A percentile compares a stretch with the other conserved stretches of the same genome.
phyloP scores from a whole-genome alignment of 2,888 invertebrate genomes.

The Portevinia maculata region DNA sequence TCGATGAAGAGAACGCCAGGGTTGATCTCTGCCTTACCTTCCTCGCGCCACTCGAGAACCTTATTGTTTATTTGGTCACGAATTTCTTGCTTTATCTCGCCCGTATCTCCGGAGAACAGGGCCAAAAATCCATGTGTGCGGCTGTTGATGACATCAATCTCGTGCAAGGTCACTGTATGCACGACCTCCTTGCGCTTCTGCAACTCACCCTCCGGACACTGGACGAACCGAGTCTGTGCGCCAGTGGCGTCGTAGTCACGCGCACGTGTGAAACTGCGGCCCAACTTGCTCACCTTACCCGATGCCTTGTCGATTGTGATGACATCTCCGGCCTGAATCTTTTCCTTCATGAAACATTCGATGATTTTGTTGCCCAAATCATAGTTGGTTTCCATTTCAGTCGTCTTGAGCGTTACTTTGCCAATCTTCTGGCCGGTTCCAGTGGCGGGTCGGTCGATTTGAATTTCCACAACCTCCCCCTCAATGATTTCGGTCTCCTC shows the following conservation, averaged over 20 bases:
- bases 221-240: slow-evolving; percentile 94
- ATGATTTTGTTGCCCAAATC: slow-evolving; percentile 99
- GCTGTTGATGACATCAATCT: slow-evolving; percentile 99
- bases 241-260: slow-evolving; percentile 99
- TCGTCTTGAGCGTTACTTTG: slow-evolving; percentile 98
- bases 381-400: slow-evolving; percentile 99
- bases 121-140: slow-evolving; percentile 98
- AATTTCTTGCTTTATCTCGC: slow-evolving; percentile 98
- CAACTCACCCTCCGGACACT: slow-evolving; percentile 98
- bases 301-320: slow-evolving; percentile 99
- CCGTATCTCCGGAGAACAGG: slow-evolving; percentile 99
- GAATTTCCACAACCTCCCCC: slow-evolving; percentile 99
- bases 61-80: slow-evolving; percentile 99
- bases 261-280: slow-evolving; percentile 97
- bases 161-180: slow-evolving; percentile 99
- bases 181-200: slow-evolving; percentile 99
- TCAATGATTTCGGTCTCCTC: slow-evolving; percentile 99
- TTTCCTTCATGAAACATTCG: slow-evolving; percentile 97
- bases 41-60: slow-evolving; percentile 99
- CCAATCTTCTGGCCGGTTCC: slow-evolving; percentile 92
- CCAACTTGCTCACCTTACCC: slow-evolving; percentile 94
- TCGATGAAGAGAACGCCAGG: slow-evolving; percentile 99
- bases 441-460: slow-evolving; percentile 96
- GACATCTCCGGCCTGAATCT: slow-evolving; percentile 97
- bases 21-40: slow-evolving; percentile 99